Evolutionary conservation across 2,113 vertebrate species (phyloP).

Genomic region (Neomonachus schauinslandi): DNA sequence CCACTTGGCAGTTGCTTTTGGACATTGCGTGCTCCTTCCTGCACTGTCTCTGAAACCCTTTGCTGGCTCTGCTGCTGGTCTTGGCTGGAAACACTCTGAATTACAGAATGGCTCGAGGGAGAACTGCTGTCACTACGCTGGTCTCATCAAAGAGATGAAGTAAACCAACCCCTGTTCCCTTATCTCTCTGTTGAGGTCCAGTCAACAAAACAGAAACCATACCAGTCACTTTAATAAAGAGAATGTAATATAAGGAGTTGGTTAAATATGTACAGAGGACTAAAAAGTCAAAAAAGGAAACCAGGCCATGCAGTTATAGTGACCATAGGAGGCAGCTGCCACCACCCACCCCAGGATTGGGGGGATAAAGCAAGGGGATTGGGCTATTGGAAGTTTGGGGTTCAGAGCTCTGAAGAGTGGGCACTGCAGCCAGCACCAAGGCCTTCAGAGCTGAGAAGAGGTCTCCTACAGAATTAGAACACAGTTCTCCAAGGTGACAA

Average conservation of each 20-base stretch:
- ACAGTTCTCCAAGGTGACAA: background rate
- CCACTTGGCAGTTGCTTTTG: background rate
- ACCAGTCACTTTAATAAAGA: background rate
- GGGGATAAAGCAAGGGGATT: background rate
- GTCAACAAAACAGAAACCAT: background rate
- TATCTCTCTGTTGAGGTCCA: background rate
- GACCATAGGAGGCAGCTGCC: background rate
- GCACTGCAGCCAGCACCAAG: fast-evolving
- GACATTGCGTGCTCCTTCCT: background rate
- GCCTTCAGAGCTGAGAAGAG: background rate
- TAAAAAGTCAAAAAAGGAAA: background rate
- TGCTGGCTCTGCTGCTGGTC: background rate
- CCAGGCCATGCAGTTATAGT: background rate
- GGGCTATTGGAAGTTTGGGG: background rate
- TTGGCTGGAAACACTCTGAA: background rate
- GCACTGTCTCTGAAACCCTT: background rate
- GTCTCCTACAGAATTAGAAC: background rate
- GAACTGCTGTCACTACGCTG: background rate
- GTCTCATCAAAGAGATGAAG: background rate
- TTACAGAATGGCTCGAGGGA: background rate
- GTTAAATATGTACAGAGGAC: background rate
- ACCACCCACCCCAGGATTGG: fast-evolving
- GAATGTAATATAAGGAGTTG: background rate
- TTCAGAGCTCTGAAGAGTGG: background rate
- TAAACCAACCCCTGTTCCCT: background rate